These are phyloP conservation scores for Acinonyx jubatus DNA, from an alignment of 2,113 vertebrate species.

Conservation along the genomic window DNA sequence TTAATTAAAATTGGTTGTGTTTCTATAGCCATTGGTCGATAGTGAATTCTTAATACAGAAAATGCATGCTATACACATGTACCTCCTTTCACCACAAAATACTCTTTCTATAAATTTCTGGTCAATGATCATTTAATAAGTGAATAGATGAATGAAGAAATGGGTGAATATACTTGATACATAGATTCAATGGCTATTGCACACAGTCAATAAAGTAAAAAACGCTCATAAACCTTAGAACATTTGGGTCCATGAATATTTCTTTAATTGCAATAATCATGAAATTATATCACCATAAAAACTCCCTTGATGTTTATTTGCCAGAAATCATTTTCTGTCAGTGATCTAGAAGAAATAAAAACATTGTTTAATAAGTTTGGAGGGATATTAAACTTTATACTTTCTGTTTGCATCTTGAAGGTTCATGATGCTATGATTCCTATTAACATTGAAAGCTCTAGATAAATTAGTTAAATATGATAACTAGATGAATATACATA, in stretches of 20 bases:
- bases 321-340: background rate
- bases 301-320: background rate
- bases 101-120: background rate
- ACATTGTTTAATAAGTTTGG: background rate
- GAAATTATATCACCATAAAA: background rate
- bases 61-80: background rate
- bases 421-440: no score
- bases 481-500: background rate
- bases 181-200: background rate
- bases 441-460: background rate
- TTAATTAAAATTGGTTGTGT: background rate
- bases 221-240: background rate
- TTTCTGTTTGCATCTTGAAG: background rate
- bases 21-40: background rate
- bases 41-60: background rate
- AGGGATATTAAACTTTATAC: background rate
- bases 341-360: background rate
- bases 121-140: background rate
- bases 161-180: background rate
- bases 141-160: background rate
- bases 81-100: background rate
- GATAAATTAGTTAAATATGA: background rate
- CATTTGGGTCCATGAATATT: background rate
- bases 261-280: background rate
- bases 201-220: background rate